Conservation (phyloP, 2,797 vertebrate genomes). For the Cossypha dichroa region DNA sequence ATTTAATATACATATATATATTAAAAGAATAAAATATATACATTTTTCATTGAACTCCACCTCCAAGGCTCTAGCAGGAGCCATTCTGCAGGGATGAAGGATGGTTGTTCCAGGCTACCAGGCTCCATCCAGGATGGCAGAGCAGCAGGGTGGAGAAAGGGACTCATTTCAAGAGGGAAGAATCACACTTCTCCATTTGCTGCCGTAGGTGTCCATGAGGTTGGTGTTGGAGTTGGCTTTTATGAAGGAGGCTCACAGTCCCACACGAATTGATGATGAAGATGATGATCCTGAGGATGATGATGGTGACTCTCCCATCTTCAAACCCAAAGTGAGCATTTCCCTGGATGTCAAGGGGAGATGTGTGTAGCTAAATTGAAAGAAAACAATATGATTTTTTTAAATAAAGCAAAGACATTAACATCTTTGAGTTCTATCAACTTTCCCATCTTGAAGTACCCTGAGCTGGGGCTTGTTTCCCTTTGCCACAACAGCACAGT, state of each 20-base stretch:
- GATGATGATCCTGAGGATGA: background rate
- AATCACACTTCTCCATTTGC: background rate
- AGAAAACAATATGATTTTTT: background rate
- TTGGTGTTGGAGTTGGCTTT: background rate
- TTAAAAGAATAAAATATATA: background rate
- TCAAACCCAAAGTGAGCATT: background rate
- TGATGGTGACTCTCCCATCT: background rate
- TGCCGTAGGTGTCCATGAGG: background rate
- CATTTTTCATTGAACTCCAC: background rate
- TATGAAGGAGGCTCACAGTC: background rate
- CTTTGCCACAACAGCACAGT: background rate
- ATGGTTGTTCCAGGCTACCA: background rate
- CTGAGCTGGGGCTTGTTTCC: background rate
- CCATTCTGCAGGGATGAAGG: background rate
- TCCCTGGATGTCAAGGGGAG: background rate
- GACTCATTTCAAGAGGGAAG: background rate
- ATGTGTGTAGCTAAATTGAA: background rate
- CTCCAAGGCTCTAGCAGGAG: background rate
- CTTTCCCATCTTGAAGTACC: too few relatives aligned
- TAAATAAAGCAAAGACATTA: background rate
- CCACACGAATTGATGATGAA: fast-evolving
- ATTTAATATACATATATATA: background rate
- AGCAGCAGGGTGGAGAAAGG: background rate
- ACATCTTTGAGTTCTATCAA: background rate
- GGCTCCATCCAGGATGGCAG: fast-evolving